Percentiles rank a stretch among this genome's conserved stretches.
Evolutionary conservation across 2,888 invertebrate species (phyloP).

Genomic region (Saturnia pavonia): DNA sequence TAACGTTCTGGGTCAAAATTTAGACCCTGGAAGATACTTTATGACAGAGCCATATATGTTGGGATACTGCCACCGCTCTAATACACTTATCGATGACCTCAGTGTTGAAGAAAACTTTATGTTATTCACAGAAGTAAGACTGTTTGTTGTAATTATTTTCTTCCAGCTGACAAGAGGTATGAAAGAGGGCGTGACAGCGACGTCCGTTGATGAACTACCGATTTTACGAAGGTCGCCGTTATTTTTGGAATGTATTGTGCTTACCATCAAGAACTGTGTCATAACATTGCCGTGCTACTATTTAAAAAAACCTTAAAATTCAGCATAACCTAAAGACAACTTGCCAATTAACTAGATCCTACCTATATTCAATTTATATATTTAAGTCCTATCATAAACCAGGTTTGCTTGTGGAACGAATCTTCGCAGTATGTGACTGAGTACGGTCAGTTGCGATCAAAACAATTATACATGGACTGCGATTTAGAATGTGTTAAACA

Average conservation of each 20-base stretch:
- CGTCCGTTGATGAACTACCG: too few species aligned
- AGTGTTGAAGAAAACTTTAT: conserved; percentile 63
- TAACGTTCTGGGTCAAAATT: conserved; percentile 51
- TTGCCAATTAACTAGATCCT: too few species aligned
- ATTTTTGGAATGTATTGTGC: too few species aligned
- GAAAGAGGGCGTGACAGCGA: too few species aligned
- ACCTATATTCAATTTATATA: too few species aligned
- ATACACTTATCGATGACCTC: conserved; percentile 56
- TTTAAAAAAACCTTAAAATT: not conserved
- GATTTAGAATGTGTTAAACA: conserved; percentile 46
- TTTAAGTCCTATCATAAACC: not conserved
- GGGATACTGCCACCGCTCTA: conserved; percentile 62
- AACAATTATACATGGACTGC: conserved; percentile 49
- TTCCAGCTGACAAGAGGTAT: too few species aligned
- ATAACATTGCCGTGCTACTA: too few species aligned
- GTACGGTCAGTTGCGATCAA: conserved; percentile 48
- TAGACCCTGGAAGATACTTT: conserved; percentile 34
- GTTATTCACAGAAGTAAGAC: conserved; percentile 50
- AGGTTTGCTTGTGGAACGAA: conserved; percentile 65
- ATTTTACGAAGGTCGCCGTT: too few species aligned
- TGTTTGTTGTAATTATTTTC: not conserved
- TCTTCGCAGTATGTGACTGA: conserved; percentile 39
- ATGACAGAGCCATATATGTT: conserved; percentile 56
- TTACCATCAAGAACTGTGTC: too few species aligned
- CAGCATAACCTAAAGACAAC: not conserved